phyloP scores from a whole-genome alignment of 2,797 vertebrate species.

The Gallinago solitaria region DNA sequence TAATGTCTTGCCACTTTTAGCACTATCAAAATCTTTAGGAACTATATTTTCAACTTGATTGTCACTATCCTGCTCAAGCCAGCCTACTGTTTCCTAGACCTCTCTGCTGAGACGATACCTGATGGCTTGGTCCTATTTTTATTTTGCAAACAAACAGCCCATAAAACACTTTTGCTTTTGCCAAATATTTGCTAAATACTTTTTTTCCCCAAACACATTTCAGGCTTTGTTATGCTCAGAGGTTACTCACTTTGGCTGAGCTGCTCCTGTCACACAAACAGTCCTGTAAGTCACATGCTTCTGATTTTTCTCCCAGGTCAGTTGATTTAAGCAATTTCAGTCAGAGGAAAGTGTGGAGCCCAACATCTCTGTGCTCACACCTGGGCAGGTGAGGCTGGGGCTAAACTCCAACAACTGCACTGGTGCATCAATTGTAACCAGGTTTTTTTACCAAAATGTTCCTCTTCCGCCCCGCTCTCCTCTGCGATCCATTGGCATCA shows the following conservation, averaged over 20 bases:
- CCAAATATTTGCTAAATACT: background rate
- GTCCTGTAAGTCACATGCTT: background rate
- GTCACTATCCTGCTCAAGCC: background rate
- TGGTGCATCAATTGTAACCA: rapidly evolving
- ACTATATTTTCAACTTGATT: background rate
- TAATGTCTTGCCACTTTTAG: background rate
- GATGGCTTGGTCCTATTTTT: background rate
- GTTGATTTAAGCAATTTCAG: background rate
- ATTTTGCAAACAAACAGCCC: background rate
- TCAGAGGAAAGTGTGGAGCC: background rate
- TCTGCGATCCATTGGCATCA: background rate
- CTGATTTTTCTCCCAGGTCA: background rate
- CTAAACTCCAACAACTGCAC: rapidly evolving
- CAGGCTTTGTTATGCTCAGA: background rate
- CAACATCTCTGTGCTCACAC: rapidly evolving
- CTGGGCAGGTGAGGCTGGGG: background rate
- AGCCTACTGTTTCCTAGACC: background rate
- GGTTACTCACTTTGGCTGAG: background rate
- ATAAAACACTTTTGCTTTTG: background rate
- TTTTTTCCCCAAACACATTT: background rate
- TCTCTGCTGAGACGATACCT: background rate
- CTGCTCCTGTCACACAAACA: background rate
- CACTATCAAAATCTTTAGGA: background rate
- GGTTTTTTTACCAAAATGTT: background rate
- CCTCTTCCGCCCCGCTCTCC: background rate